Base-by-base conservation (phyloP, 2,797 vertebrate genomes). In the Holocentrus rufus region DNA sequence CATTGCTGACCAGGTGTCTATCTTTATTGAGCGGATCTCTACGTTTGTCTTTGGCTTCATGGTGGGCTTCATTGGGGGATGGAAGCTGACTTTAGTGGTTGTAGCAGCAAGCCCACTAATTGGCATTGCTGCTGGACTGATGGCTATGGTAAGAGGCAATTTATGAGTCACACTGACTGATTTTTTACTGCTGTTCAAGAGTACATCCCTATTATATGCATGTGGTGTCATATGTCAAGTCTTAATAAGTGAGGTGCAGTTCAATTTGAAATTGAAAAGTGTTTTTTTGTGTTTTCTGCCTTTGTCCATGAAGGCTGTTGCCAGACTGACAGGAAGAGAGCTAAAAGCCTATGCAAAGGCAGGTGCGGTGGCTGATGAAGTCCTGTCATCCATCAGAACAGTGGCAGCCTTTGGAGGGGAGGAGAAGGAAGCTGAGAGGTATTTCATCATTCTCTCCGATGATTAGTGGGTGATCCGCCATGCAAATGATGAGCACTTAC, bases 51-150 rank as follows among this genome's bases (percentile, higher is more conserved):
- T 93, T 80, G 94, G 94, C 55, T 95, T 95, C 87, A 86, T 91
- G 86, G 94, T 95, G 63, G 94, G 94, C 10, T 95, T 96, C 80
- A 86, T 94, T 8, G 92, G 94, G 0, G 94, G 95, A 11, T 95
- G 95, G 94, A 95, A 95, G 85, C 83, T 96, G 65, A 95, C 95
- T 1, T 25, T 95, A 68, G 94, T 95, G 69, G 92, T 96, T 76
- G 84, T 95, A 47, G 91, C 94, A 42, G 93, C 93, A 53, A 94
- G 93, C 77, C 94, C 94, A 2, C 86, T 95, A 20, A 93, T 95
- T 42, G 93, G 94, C 39, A 9, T 94, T 62, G 93, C 87, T 72
- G 93, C 93, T 68, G 94, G 84, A 84, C 85, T 95, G 7, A 94
- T 95, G 94, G 94, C 94, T 4, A 89, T 93, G 94, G 95, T 95